A percentile compares a stretch with the other conserved stretches of the same genome.
Evolutionary conservation across 1,140 invertebrate species (phyloP).

Genomic region (Epicauta chinensis): DNA sequence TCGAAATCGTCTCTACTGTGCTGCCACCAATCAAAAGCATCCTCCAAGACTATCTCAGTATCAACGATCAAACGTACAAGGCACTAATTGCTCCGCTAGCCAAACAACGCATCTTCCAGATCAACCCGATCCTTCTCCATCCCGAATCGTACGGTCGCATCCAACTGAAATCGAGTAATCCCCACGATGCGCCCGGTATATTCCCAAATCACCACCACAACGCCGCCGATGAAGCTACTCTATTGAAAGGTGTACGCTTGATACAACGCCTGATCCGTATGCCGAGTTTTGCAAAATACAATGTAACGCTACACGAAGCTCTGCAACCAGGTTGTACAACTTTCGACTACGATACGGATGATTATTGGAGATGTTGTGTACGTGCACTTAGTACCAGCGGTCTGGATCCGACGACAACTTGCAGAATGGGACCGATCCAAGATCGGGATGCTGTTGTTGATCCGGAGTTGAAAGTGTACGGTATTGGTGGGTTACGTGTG

Average conservation of each 20-base stretch:
- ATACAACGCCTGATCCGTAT: slow-evolving; percentile 32
- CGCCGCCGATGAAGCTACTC: slow-evolving; percentile 43
- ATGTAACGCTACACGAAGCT: slow-evolving; percentile 40
- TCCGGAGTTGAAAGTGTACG: slow-evolving; percentile 61
- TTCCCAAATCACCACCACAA: slow-evolving; percentile 54
- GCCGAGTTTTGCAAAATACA: slow-evolving; percentile 41
- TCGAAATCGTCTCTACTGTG: slow-evolving; percentile 49
- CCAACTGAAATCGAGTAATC: slow-evolving; percentile 51
- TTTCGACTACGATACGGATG: slow-evolving; percentile 43
- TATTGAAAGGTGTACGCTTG: slow-evolving; percentile 41
- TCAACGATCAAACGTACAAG: slow-evolving; percentile 24
- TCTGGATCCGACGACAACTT: slow-evolving; percentile 65
- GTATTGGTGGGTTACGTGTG: slow-evolving; percentile 60
- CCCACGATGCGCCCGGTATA: slow-evolving; percentile 59
- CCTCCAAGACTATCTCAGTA: no score
- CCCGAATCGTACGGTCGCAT: slow-evolving; percentile 61
- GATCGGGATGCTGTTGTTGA: slow-evolving; percentile 69
- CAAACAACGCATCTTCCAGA: slow-evolving; percentile 22
- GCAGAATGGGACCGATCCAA: slow-evolving; percentile 65
- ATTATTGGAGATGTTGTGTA: slow-evolving; percentile 71
- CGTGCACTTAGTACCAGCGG: slow-evolving; percentile 55
- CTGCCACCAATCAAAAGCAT: slow-evolving; percentile 15
- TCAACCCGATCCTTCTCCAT: slow-evolving; percentile 65
- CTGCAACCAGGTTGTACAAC: slow-evolving; percentile 46
- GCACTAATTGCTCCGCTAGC: slow-evolving; percentile 30